These are phyloP conservation scores for Cepaea hortensis DNA, from an alignment of 2,888 invertebrate genomes.

Conservation along the genomic window DNA sequence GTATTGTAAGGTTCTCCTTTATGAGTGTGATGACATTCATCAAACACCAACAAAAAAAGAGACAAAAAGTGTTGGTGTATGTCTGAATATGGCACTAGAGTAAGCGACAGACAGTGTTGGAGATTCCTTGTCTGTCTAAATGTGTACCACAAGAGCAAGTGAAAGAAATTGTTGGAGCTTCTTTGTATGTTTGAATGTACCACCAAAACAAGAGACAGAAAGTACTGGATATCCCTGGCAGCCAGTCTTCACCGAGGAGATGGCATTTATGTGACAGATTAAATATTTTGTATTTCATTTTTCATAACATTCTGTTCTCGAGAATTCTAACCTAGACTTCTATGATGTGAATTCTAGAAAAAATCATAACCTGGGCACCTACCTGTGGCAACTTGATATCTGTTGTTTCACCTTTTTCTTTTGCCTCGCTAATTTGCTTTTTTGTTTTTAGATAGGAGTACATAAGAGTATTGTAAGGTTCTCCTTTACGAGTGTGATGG, in stretches of 20 bases:
- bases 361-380: background rate
- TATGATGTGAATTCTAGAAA: background rate
- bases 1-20: conserved; percentile 61
- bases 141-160: too few relatives aligned
- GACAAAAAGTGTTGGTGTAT: too few relatives aligned
- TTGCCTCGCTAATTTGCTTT: background rate
- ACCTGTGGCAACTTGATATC: conserved; percentile 41
- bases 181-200: too few relatives aligned
- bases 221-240: too few relatives aligned
- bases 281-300: too few relatives aligned
- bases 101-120: too few relatives aligned
- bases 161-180: too few relatives aligned
- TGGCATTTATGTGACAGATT: too few relatives aligned
- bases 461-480: conserved; percentile 61
- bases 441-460: conserved; percentile 45
- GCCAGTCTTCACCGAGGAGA: too few relatives aligned
- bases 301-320: background rate
- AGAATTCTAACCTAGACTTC: background rate
- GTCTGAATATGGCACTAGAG: too few relatives aligned
- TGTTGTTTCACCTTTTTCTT: background rate
- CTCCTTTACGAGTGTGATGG: conserved; percentile 60
- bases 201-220: too few relatives aligned
- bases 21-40: conserved; percentile 62
- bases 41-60: conserved; percentile 14
- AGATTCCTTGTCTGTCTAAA: too few relatives aligned